Conservation (phyloP, 1,140 invertebrate species). For the Sarcophaga peregrina region DNA sequence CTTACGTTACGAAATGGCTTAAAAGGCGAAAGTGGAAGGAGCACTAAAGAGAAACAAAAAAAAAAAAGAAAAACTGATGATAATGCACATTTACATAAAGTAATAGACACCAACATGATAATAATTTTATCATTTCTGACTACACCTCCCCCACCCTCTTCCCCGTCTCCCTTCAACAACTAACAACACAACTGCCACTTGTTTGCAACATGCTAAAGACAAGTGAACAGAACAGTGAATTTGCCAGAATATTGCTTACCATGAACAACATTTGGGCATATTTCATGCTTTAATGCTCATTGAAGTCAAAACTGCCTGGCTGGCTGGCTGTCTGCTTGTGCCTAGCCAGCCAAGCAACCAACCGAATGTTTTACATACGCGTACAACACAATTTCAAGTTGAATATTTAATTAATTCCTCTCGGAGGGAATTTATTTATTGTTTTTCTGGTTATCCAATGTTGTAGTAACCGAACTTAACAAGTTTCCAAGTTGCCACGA, state of each 20-base stretch:
- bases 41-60: background rate
- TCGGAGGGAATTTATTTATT: slow-evolving; percentile 15
- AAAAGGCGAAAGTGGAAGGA: background rate
- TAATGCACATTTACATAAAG: slow-evolving; percentile 39
- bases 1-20: background rate
- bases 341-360: too few relatives aligned
- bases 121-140: slow-evolving; percentile 26
- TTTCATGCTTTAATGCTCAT: slow-evolving; percentile 6
- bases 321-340: too few relatives aligned
- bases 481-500: slow-evolving; percentile 11
- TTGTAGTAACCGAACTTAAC: background rate
- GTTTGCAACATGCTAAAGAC: background rate
- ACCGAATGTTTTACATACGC: background rate
- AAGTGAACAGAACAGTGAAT: too few relatives aligned
- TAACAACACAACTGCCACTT: background rate
- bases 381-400: background rate
- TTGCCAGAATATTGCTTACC: too few relatives aligned
- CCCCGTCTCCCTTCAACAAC: background rate
- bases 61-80: slow-evolving; percentile 30
- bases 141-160: too few relatives aligned
- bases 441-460: background rate
- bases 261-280: background rate
- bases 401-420: slow-evolving; percentile 11
- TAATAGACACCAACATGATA: slow-evolving; percentile 42
- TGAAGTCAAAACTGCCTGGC: too few relatives aligned